A percentile compares a stretch with the other conserved stretches of the same genome.
These are phyloP conservation scores for Drosophila monieri DNA, from an alignment of 2,888 invertebrate species.

Conservation along the genomic window DNA sequence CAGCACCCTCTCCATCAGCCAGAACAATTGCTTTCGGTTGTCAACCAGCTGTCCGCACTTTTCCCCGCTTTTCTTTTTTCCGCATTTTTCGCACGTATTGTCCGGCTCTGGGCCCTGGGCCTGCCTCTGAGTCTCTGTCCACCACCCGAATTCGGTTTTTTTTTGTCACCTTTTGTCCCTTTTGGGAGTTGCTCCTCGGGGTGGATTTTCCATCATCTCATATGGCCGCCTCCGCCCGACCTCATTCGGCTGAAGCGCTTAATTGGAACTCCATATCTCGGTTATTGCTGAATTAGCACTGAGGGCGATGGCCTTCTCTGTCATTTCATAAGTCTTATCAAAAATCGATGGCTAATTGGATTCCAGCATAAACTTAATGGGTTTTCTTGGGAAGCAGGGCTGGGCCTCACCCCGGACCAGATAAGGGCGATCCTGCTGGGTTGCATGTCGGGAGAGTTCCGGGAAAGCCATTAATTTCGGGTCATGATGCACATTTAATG, in stretches of 20 bases:
- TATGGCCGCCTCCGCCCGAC: conserved; percentile 30
- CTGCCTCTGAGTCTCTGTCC: neutral
- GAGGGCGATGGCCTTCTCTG: conserved; percentile 25
- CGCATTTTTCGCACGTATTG: conserved; percentile 74
- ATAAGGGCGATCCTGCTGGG: conserved; percentile 20
- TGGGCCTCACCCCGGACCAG: conserved; percentile 5
- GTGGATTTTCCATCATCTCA: conserved; percentile 15
- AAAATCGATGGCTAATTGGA: conserved; percentile 67
- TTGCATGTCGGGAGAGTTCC: neutral
- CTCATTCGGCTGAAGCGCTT: conserved; percentile 62
- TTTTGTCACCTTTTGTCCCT: conserved; percentile 51
- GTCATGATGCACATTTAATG: neutral
- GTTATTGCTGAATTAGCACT: conserved; percentile 41
- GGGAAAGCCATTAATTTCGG: neutral
- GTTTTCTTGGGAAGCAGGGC: conserved; percentile 29
- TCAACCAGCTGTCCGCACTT: conserved; percentile 71
- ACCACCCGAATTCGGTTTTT: conserved; percentile 6
- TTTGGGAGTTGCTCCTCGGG: conserved; percentile 12
- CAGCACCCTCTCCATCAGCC: conserved; percentile 43
- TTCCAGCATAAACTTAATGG: conserved; percentile 58
- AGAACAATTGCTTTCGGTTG: conserved; percentile 62
- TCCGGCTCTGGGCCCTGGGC: conserved; percentile 18
- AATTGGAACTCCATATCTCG: conserved; percentile 43
- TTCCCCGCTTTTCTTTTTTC: conserved; percentile 59
- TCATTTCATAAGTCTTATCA: conserved; percentile 60